These are phyloP conservation scores for Antidorcas marsupialis DNA, from an alignment of 2,113 vertebrate genomes.

Conservation along the genomic window DNA sequence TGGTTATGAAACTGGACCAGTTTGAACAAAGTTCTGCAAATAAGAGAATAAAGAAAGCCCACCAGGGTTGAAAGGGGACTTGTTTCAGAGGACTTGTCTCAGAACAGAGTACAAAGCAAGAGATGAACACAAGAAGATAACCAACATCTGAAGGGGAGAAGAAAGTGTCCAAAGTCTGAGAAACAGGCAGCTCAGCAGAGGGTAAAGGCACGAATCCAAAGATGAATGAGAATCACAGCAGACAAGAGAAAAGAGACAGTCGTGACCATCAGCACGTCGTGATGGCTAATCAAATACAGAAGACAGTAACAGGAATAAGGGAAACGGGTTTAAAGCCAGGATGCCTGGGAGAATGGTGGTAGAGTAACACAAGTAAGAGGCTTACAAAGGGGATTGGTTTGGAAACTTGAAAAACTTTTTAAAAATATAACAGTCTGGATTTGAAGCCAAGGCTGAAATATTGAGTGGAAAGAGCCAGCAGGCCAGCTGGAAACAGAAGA, in stretches of 20 bases:
- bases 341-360: background rate
- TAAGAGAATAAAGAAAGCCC: background rate
- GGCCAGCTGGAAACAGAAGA: background rate
- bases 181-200: background rate
- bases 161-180: background rate
- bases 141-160: background rate
- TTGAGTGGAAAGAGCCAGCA: background rate
- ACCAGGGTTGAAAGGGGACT: background rate
- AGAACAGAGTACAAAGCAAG: background rate
- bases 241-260: background rate
- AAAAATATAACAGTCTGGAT: background rate
- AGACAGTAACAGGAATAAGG: background rate
- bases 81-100: background rate
- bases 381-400: background rate
- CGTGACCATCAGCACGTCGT: background rate
- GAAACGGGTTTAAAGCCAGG: background rate
- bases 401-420: background rate
- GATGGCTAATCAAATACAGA: background rate
- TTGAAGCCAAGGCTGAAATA: constrained; percentile 19
- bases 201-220: background rate
- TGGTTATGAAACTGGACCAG: background rate
- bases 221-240: background rate
- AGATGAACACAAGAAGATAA: background rate
- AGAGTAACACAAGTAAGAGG: background rate
- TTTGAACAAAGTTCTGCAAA: background rate